Evolutionary conservation across 2,888 invertebrate species (phyloP), one percentile per base, ranked within the genome.

Genomic region (Apoderus coryli): DNA sequence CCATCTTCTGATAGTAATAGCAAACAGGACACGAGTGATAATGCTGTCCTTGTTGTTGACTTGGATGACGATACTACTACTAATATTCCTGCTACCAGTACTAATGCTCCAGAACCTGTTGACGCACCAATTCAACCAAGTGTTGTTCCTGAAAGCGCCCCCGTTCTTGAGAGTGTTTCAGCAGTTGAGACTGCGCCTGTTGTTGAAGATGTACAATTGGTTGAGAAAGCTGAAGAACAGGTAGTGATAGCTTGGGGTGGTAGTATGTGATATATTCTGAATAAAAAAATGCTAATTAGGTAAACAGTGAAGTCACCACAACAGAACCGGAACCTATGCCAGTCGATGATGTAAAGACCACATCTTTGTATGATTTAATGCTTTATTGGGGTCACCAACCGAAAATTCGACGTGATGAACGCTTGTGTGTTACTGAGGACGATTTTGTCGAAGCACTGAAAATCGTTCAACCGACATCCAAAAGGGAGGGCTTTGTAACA

Each of bases 401-500:
- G n/a, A n/a, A n/a, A n/a, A n/a, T n/a, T n/a, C n/a, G n/a, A n/a
- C n/a, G n/a, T n/a, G n/a, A n/a, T n/a, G n/a, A n/a, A n/a, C n/a
- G n/a, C n/a, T n/a, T n/a, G 29, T 71, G 63, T 35, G 72, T 89
- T 10, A 72, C 72, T 23, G 67, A 78, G 48, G 67, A 70, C 4
- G 90, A 92, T 53, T 88, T 86, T 46, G 52, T 24, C 10, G 22
- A 72, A 32, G 90, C 90, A 3, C 57, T 89, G 14, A 77, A 80
- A 52, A 63, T 72, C 32, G 79, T 90, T 4, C 88, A 89, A 53
- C 95, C 95, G 0, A 88, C 89, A 29, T 81, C 92, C 0, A 93
- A 92, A 48, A 67, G 95, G 43, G 96, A 98, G 64, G 96, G 96
- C 28, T 95, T 98, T 59, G 86, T 88, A 2, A 93, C 93, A 1